Evolutionary conservation across 2,888 invertebrate species (phyloP).

Genomic region (Carcina quercana): DNA sequence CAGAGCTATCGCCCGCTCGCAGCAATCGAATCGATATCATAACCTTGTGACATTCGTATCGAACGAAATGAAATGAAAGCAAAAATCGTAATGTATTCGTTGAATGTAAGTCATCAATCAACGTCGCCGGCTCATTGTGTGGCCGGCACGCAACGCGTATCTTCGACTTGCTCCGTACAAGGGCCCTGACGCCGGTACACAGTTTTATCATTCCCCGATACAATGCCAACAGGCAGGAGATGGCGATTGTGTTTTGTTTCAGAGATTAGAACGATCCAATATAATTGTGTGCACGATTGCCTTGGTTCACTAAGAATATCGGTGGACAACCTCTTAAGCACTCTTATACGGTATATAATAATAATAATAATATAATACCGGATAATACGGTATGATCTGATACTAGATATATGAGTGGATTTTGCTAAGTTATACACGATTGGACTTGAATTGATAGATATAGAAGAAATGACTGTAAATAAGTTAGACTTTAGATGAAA

Average conservation of each 20-base stretch:
- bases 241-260: conserved; percentile 26
- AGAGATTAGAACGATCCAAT: conserved; percentile 4
- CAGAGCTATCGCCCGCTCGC: conserved; percentile 32
- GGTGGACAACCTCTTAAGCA: too few relatives aligned
- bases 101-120: conserved; percentile 69
- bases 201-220: conserved; percentile 54
- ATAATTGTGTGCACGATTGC: conserved; percentile 4
- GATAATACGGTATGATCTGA: too few relatives aligned
- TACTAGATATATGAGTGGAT: too few relatives aligned
- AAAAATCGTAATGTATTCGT: conserved; percentile 74
- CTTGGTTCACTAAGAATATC: neutral
- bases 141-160: conserved; percentile 62
- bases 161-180: conserved; percentile 32
- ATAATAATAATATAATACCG: too few relatives aligned
- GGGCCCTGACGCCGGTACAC: conserved; percentile 36
- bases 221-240: conserved; percentile 37
- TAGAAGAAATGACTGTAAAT: too few relatives aligned
- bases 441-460: too few relatives aligned
- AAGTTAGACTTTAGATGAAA: too few relatives aligned
- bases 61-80: conserved; percentile 70
- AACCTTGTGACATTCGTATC: conserved; percentile 72
- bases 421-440: too few relatives aligned
- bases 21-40: conserved; percentile 59
- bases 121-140: conserved; percentile 68
- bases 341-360: too few relatives aligned